A percentile compares a stretch with the other conserved stretches of the same genome.
phyloP scores from a whole-genome alignment of 2,113 vertebrate genomes.

The Archilochus colubris region DNA sequence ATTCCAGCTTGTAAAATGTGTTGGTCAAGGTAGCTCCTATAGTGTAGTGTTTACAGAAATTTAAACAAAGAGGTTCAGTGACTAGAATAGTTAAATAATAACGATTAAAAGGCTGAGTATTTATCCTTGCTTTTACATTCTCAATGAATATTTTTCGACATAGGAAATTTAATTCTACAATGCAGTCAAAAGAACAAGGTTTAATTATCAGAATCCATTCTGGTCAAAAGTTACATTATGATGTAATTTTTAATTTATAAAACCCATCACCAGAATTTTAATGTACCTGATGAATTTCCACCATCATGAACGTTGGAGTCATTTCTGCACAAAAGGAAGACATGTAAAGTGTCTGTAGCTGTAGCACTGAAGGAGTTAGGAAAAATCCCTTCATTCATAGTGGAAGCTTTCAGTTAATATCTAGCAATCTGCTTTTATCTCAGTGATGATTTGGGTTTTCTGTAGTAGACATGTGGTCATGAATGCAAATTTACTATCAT shows the following conservation, averaged over 20 bases:
- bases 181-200: neutral
- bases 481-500: neutral
- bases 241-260: slow-evolving; percentile 20
- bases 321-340: neutral
- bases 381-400: neutral
- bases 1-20: slow-evolving; percentile 22
- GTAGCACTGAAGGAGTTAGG: neutral
- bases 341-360: neutral
- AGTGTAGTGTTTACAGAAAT: slow-evolving; percentile 32
- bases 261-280: neutral
- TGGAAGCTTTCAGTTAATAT: neutral
- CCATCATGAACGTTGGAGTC: neutral
- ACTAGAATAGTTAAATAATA: slow-evolving; percentile 47
- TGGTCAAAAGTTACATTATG: neutral
- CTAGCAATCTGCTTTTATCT: neutral
- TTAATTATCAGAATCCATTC: slow-evolving; percentile 21
- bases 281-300: neutral
- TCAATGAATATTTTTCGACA: neutral
- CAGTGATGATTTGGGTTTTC: neutral
- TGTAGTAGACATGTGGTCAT: neutral
- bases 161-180: neutral
- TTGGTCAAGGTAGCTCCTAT: slow-evolving; percentile 16
- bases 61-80: slow-evolving; percentile 16
- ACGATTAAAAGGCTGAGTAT: slow-evolving; percentile 11
- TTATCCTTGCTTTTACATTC: neutral